Percentiles rank a stretch among this genome's conserved stretches.
phyloP scores from a whole-genome alignment of 2,797 vertebrate species.

The Salarias fasciatus region DNA sequence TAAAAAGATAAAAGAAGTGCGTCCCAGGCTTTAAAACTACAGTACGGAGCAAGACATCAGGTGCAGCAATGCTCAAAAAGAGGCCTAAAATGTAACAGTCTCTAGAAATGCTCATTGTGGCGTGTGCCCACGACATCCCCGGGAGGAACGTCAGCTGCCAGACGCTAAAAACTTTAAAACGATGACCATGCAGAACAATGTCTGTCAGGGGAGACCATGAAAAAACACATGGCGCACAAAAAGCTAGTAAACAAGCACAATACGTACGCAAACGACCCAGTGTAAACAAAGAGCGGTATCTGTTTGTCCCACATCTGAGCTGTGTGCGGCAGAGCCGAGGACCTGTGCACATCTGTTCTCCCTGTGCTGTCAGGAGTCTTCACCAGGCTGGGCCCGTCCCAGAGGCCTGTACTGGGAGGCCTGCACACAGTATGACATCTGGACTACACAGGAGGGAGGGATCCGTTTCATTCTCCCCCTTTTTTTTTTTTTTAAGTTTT shows the following conservation, averaged over 20 bases:
- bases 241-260: constrained; percentile 70
- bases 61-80: constrained; percentile 57
- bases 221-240: constrained; percentile 66
- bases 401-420: constrained; percentile 74
- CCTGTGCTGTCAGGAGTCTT: constrained; percentile 72
- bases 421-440: constrained; percentile 79
- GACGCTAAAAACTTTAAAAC: constrained; percentile 53
- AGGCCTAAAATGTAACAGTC: constrained; percentile 40
- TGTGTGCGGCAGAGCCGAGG: constrained; percentile 60
- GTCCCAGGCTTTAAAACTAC: constrained; percentile 18
- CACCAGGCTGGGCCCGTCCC: constrained; percentile 73
- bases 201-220: constrained; percentile 59
- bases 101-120: constrained; percentile 65
- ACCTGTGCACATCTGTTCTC: constrained; percentile 81
- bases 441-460: constrained; percentile 80
- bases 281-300: constrained; percentile 74
- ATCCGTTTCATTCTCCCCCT: constrained; percentile 52
- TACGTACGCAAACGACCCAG: constrained; percentile 51
- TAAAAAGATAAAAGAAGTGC: constrained; percentile 4
- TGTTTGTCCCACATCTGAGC: constrained; percentile 77
- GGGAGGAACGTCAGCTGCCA: constrained; percentile 73
- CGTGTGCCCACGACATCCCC: constrained; percentile 54
- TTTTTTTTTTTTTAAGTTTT: constrained; percentile 8
- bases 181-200: constrained; percentile 72
- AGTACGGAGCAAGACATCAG: constrained; percentile 61